Conservation (phyloP, 1,140 invertebrate species). For the Ericerus pela region DNA sequence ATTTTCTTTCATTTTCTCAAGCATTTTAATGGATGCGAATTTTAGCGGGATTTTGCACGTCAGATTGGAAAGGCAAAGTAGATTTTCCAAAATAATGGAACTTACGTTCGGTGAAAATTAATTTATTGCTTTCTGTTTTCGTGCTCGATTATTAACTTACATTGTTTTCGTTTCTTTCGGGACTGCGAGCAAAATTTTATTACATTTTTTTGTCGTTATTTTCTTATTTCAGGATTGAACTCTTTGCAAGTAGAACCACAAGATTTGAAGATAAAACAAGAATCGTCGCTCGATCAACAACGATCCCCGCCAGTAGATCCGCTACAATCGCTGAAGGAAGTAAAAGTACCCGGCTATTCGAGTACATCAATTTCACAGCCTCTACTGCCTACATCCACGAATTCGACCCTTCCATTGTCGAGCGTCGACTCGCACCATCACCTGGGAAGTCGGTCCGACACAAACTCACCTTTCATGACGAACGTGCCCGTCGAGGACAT, state of each 20-base stretch:
- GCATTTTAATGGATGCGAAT: too few relatives aligned
- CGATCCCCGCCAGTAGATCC: conserved; percentile 45
- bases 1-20: too few relatives aligned
- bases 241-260: conserved; percentile 42
- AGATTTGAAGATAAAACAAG: conserved; percentile 65
- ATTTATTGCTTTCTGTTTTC: too few relatives aligned
- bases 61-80: too few relatives aligned
- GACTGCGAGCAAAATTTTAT: not conserved
- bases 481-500: conserved; percentile 45
- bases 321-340: conserved; percentile 58
- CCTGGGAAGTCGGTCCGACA: not conserved
- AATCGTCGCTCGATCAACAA: conserved; percentile 37
- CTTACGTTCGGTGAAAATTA: too few relatives aligned
- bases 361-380: conserved; percentile 27
- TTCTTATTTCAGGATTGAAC: not conserved
- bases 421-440: not conserved
- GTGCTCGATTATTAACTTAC: too few relatives aligned
- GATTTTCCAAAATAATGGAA: too few relatives aligned
- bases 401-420: conserved; percentile 18
- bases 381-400: conserved; percentile 23
- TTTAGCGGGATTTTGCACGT: too few relatives aligned
- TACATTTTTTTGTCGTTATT: not conserved
- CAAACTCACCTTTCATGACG: conserved; percentile 14
- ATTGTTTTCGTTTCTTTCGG: not conserved
- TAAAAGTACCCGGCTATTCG: conserved; percentile 59